Evolutionary conservation across 2,113 vertebrate species (phyloP).

Genomic region (Eleginops maclovinus): DNA sequence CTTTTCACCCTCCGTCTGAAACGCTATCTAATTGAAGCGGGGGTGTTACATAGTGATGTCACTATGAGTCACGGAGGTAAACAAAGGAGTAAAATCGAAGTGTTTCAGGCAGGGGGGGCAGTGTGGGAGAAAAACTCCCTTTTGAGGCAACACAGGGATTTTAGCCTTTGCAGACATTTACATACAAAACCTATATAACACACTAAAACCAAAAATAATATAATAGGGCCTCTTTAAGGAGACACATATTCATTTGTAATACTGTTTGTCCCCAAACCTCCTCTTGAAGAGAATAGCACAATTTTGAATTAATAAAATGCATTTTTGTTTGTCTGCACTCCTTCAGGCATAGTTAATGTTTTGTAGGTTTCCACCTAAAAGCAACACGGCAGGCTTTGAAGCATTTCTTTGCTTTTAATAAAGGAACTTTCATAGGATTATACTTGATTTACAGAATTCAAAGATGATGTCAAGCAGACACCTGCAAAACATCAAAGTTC

Average conservation of each 20-base stretch:
- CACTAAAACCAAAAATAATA: no score
- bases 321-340: neutral
- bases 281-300: neutral
- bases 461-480: slow-evolving; percentile 8
- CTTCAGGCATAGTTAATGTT: neutral
- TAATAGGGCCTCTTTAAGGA: no score
- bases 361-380: neutral
- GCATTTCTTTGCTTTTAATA: neutral
- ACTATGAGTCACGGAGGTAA: no score
- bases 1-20: no score
- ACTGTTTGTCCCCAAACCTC: neutral
- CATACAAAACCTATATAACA: no score
- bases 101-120: no score
- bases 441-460: slow-evolving; percentile 1
- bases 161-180: no score
- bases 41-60: no score
- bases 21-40: no score
- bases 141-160: no score
- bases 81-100: no score
- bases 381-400: neutral
- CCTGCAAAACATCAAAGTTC: slow-evolving; percentile 4
- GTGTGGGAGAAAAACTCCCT: no score
- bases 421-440: neutral
- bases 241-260: neutral
- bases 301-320: neutral